A percentile compares a stretch with the other conserved stretches of the same genome.
Evolutionary conservation across 2,888 invertebrate species (phyloP).

Genomic region (Sarcophaga caerulescens): DNA sequence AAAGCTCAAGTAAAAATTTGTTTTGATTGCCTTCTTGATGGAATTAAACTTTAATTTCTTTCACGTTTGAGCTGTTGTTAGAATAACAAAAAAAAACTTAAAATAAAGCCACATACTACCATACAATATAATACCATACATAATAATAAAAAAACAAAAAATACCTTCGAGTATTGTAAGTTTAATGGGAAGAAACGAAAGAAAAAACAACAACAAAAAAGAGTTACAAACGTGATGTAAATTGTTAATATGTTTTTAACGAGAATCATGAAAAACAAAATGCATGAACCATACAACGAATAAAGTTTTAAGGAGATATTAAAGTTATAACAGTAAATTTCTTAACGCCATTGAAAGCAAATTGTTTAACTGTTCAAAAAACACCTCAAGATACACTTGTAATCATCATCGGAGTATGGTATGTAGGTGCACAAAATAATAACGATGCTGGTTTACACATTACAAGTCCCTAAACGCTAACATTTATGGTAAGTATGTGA

Average conservation of each 20-base stretch:
- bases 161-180: constrained; percentile 56
- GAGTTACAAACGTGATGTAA: constrained; percentile 50
- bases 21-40: constrained; percentile 50
- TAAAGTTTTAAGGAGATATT: background rate
- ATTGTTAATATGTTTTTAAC: constrained; percentile 34
- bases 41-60: constrained; percentile 58
- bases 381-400: background rate
- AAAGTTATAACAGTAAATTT: constrained; percentile 36
- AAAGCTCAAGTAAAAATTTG: constrained; percentile 35
- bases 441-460: background rate
- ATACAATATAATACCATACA: no score
- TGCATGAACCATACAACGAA: background rate
- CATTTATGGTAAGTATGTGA: no score
- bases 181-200: constrained; percentile 3
- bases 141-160: constrained; percentile 16
- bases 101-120: no score
- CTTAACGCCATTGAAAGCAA: constrained; percentile 15
- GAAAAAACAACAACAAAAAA: background rate
- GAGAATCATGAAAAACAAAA: background rate
- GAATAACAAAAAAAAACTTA: background rate
- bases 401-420: background rate
- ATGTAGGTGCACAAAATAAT: background rate
- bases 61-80: constrained; percentile 25
- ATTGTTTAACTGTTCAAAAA: background rate
- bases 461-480: no score